Evolutionary conservation across 2,888 invertebrate genomes (phyloP).

Genomic region (Oxystoma pomonae): DNA sequence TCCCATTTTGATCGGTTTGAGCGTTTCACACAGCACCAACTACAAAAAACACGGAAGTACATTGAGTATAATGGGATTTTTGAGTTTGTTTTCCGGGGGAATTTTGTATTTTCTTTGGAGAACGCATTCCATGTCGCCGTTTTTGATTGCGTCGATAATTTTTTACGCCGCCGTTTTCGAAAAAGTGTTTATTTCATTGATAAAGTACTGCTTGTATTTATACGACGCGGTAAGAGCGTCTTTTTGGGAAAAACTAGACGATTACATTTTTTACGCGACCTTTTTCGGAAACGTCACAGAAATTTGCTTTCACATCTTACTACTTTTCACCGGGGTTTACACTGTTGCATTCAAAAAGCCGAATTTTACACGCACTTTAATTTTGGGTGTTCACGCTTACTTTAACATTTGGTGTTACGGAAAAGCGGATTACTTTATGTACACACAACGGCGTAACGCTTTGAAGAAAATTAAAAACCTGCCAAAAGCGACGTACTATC

Average conservation of each 20-base stretch:
- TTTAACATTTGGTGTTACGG: constrained; percentile 1
- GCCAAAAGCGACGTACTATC: background rate
- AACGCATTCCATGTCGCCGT: background rate
- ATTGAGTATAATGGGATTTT: background rate
- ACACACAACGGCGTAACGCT: background rate
- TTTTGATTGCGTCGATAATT: background rate
- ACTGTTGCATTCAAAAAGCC: background rate
- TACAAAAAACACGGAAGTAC: background rate
- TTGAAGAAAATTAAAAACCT: background rate
- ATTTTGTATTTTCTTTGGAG: constrained; percentile 2
- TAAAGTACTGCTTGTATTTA: background rate
- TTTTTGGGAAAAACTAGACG: background rate
- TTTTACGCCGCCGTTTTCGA: constrained; percentile 1
- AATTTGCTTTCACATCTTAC: background rate
- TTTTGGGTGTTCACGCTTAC: background rate
- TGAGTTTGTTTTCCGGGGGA: background rate
- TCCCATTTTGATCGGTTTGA: background rate
- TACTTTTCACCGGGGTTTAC: background rate
- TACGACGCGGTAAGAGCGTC: background rate
- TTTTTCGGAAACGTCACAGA: background rate
- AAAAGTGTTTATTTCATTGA: background rate
- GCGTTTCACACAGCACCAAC: background rate
- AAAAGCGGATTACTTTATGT: background rate
- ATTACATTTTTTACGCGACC: background rate
- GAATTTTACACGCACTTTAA: background rate